Evolutionary conservation across 1,140 invertebrate genomes (phyloP).

Genomic region (Himalopsyche phryganea): DNA sequence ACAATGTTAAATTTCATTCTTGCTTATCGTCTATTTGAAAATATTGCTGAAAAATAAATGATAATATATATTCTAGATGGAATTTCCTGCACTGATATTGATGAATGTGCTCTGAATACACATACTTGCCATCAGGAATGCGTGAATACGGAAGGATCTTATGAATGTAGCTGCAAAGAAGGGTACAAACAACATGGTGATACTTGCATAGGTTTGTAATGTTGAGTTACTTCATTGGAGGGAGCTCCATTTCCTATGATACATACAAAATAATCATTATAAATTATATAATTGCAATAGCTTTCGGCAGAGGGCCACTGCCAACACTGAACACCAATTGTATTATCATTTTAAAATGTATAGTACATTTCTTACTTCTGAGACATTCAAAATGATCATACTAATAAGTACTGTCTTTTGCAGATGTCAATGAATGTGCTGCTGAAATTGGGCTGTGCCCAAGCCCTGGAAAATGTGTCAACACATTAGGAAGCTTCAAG

Average conservation of each 20-base stretch:
- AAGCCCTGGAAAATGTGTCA: conserved; percentile 75
- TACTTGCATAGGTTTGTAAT: conserved; percentile 65
- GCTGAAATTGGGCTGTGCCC: conserved; percentile 66
- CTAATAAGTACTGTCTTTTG: too few species aligned
- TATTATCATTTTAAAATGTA: too few species aligned
- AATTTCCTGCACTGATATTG: conserved; percentile 74
- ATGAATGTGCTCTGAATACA: conserved; percentile 75
- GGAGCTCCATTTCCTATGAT: too few species aligned
- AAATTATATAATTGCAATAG: too few species aligned
- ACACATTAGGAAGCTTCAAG: conserved; percentile 77
- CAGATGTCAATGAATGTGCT: conserved; percentile 77
- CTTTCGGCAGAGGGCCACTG: too few species aligned
- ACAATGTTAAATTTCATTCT: too few species aligned
- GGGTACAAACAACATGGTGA: conserved; percentile 74
- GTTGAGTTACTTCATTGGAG: conserved; percentile 32
- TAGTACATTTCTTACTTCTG: too few species aligned
- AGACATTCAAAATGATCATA: too few species aligned
- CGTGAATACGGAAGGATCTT: conserved; percentile 75
- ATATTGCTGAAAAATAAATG: too few species aligned
- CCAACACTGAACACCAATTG: too few species aligned
- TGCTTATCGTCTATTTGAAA: too few species aligned
- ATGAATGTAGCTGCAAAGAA: conserved; percentile 69
- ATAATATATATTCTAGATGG: conserved; percentile 53
- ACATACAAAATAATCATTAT: too few species aligned
- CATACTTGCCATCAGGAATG: conserved; percentile 79